Percentiles rank a stretch among this genome's conserved stretches.
Conservation (phyloP, 2,888 invertebrate species). For the Ephialtes manifestator region DNA sequence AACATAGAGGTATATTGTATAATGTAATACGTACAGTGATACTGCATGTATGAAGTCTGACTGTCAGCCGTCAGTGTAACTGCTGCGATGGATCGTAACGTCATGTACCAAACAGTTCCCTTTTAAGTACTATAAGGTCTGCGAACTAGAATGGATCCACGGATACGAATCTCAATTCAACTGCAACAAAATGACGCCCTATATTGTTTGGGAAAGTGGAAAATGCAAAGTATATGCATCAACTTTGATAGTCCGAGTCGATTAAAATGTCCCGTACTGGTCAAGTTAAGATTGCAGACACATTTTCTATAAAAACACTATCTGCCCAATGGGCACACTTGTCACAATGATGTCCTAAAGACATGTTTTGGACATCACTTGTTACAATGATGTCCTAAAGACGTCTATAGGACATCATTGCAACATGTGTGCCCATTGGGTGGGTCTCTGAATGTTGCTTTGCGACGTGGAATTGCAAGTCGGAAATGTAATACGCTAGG, state of each 20-base stretch:
- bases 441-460: background rate
- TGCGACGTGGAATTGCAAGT: background rate
- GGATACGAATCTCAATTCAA: background rate
- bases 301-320: too few relatives aligned
- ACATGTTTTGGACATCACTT: too few relatives aligned
- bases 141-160: background rate
- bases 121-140: background rate
- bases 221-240: constrained; percentile 10
- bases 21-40: background rate
- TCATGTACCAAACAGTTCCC: constrained; percentile 25
- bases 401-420: too few relatives aligned
- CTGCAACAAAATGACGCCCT: constrained; percentile 1
- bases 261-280: too few relatives aligned
- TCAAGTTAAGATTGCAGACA: too few relatives aligned
- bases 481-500: background rate
- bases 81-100: background rate
- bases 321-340: too few relatives aligned
- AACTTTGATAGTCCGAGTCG: background rate
- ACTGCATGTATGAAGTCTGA: background rate
- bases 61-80: background rate
- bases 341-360: too few relatives aligned
- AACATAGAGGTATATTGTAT: too few relatives aligned
- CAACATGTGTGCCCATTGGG: too few relatives aligned
- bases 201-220: background rate
- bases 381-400: too few relatives aligned